These are phyloP conservation scores for Spinus pinus DNA, from an alignment of 2,797 vertebrate genomes.

Conservation along the genomic window DNA sequence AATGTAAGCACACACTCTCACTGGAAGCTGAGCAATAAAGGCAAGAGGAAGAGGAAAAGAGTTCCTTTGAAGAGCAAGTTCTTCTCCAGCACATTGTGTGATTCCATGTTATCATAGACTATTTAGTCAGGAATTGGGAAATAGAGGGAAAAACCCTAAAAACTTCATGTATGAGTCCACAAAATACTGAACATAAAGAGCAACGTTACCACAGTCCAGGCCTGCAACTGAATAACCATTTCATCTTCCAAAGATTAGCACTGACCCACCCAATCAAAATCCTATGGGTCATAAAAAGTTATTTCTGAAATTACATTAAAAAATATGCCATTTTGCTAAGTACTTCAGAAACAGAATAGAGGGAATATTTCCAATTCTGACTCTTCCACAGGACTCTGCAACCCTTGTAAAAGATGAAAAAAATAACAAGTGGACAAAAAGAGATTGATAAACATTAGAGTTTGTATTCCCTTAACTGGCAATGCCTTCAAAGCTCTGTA, in stretches of 20 bases:
- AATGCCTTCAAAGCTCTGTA: not conserved
- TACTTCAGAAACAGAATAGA: not conserved
- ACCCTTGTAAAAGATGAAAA: not conserved
- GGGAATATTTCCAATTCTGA: not conserved
- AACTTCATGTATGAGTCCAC: not conserved
- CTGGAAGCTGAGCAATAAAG: not conserved
- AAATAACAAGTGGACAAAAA: not conserved
- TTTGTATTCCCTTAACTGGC: not conserved
- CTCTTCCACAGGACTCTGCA: not conserved
- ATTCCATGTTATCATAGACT: not conserved
- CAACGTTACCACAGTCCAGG: not conserved
- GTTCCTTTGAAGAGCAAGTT: not conserved
- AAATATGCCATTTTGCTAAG: not conserved
- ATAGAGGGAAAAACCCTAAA: rapidly evolving
- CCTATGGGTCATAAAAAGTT: not conserved
- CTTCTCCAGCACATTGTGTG: not conserved
- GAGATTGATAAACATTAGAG: not conserved
- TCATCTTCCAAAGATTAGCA: not conserved
- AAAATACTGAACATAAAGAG: not conserved
- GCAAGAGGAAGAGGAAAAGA: not conserved
- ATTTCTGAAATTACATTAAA: not conserved
- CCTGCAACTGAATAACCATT: not conserved
- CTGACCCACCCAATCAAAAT: not conserved
- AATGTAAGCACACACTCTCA: not conserved
- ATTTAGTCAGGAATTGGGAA: not conserved